Percentiles rank a stretch among this genome's conserved stretches.
These are phyloP conservation scores for Anoplolepis gracilipes DNA, from an alignment of 1,140 invertebrate species.

Conservation along the genomic window DNA sequence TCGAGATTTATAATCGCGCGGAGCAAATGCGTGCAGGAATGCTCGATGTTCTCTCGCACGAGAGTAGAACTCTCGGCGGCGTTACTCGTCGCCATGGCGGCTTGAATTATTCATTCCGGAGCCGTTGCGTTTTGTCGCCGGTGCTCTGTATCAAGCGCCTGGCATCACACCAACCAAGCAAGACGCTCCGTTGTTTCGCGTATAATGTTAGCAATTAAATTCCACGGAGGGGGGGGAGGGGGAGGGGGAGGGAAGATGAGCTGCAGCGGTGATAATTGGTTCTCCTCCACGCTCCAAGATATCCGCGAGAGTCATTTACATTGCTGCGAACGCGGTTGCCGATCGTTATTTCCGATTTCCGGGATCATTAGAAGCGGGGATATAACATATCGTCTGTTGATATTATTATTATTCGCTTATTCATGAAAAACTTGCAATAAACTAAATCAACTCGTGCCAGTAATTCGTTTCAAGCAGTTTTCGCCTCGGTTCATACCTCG, in stretches of 20 bases:
- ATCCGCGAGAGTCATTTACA: not conserved
- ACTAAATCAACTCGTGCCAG: too few species aligned
- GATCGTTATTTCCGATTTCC: conserved; percentile 10
- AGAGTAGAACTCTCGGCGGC: conserved; percentile 73
- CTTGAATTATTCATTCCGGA: conserved; percentile 84
- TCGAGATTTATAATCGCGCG: conserved; percentile 83
- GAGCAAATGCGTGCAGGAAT: conserved; percentile 83
- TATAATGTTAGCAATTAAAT: conserved; percentile 80
- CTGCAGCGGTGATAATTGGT: conserved; percentile 60
- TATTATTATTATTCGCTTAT: not conserved
- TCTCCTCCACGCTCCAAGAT: conserved; percentile 14
- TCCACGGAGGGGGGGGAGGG: too few species aligned
- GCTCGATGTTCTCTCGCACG: conserved; percentile 76
- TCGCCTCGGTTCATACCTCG: conserved; percentile 23
- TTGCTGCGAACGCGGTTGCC: not conserved
- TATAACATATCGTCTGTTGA: not conserved
- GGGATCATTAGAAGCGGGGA: too few species aligned
- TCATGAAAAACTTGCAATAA: not conserved
- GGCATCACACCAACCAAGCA: conserved; percentile 72
- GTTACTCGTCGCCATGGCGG: conserved; percentile 71
- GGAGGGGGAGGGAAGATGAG: too few species aligned
- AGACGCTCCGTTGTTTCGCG: conserved; percentile 73
- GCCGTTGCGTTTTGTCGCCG: conserved; percentile 76
- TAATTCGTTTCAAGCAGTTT: conserved; percentile 29
- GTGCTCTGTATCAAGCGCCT: conserved; percentile 75